A percentile compares a stretch with the other conserved stretches of the same genome.
Conservation (phyloP, 2,888 invertebrate species). For the Hyalella azteca region DNA sequence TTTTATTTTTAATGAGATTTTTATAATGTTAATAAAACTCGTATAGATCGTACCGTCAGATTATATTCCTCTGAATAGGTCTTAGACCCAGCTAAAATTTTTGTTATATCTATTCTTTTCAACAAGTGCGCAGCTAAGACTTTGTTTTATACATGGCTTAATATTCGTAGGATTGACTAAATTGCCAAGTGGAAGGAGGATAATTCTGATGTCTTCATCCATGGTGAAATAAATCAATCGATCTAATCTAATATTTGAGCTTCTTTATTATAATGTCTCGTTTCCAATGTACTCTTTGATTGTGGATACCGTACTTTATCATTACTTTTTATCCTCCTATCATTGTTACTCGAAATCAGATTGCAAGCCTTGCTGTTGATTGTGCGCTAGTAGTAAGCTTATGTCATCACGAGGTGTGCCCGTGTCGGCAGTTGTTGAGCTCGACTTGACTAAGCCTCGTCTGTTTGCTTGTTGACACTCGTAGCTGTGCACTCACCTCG, state of each 20-base stretch:
- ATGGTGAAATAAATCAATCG: background rate
- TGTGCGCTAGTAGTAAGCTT: background rate
- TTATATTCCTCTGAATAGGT: too few relatives aligned
- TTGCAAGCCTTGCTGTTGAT: background rate
- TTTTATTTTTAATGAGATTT: background rate
- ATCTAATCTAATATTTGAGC: background rate
- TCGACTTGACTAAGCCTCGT: too few relatives aligned
- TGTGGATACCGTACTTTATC: background rate
- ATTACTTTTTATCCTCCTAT: background rate
- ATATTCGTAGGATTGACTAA: background rate
- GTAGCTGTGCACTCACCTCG: too few relatives aligned
- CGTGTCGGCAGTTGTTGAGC: too few relatives aligned
- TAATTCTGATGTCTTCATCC: background rate
- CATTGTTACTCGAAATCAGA: background rate
- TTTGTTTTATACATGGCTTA: background rate
- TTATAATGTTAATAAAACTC: background rate
- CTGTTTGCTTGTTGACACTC: too few relatives aligned
- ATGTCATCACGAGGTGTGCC: background rate
- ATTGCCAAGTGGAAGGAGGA: background rate
- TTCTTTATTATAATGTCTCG: background rate
- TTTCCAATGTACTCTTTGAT: background rate
- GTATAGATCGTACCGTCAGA: background rate
- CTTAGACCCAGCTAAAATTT: too few relatives aligned
- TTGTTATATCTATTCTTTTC: background rate
- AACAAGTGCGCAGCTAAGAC: too few relatives aligned